Conservation (phyloP, 2,888 invertebrate genomes). For the Chloroclysta siterata region DNA sequence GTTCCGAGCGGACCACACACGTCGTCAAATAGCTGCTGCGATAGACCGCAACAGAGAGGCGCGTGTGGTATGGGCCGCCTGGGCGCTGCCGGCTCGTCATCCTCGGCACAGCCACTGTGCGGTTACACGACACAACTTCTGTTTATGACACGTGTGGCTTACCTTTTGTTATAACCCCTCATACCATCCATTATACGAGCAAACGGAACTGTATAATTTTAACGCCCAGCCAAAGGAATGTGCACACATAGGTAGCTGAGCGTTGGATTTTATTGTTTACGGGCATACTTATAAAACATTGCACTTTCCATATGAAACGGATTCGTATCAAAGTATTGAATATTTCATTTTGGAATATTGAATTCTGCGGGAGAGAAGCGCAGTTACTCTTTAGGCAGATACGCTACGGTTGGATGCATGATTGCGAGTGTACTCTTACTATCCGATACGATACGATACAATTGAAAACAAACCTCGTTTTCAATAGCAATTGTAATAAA, state of each 20-base stretch:
- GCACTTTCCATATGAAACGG: slow-evolving; percentile 59
- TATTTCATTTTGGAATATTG: slow-evolving; percentile 71
- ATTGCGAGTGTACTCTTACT: slow-evolving; percentile 33
- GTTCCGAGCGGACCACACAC: slow-evolving; percentile 54
- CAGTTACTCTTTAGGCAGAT: slow-evolving; percentile 42
- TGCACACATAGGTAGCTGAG: slow-evolving; percentile 18
- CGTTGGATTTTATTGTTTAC: slow-evolving; percentile 44
- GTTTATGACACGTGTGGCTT: slow-evolving; percentile 50
- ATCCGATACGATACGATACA: slow-evolving; percentile 47
- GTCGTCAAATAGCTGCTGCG: slow-evolving; percentile 48
- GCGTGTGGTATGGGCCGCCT: slow-evolving; percentile 51
- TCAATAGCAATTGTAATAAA: slow-evolving; percentile 43
- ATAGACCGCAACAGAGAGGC: slow-evolving; percentile 62
- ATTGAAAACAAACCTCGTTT: slow-evolving; percentile 48
- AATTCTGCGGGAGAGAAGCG: slow-evolving; percentile 50
- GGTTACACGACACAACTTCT: slow-evolving; percentile 53
- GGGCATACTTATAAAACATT: slow-evolving; percentile 53
- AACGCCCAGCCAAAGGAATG: slow-evolving; percentile 13
- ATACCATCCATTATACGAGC: slow-evolving; percentile 24
- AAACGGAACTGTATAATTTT: slow-evolving; percentile 24
- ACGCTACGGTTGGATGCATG: slow-evolving; percentile 37
- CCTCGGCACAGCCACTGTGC: slow-evolving; percentile 40
- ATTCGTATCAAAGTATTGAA: slow-evolving; percentile 63
- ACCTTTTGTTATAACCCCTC: slow-evolving; percentile 34
- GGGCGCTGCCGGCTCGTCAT: slow-evolving; percentile 49